These are phyloP conservation scores for Melipona quadrifasciata DNA, from an alignment of 1,140 invertebrate species.

Conservation along the genomic window DNA sequence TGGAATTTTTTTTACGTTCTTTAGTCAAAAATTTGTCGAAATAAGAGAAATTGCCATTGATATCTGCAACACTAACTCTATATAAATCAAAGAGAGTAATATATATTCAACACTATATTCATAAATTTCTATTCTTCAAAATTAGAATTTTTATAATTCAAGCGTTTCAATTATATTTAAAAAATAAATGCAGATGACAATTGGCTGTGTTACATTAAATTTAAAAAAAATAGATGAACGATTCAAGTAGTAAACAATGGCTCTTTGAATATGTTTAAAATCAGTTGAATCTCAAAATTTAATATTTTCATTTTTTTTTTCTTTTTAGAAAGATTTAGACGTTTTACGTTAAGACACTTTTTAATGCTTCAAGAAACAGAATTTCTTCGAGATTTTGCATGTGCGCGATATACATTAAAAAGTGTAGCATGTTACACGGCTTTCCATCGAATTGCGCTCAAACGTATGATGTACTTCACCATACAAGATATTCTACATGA, in stretches of 20 bases:
- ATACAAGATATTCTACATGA: slow-evolving; percentile 27
- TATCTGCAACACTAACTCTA: not conserved
- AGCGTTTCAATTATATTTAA: too few species aligned
- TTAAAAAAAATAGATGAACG: not conserved
- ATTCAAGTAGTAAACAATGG: not conserved
- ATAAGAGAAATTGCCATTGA: not conserved
- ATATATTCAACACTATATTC: too few species aligned
- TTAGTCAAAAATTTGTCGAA: not conserved
- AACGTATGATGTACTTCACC: slow-evolving; percentile 38
- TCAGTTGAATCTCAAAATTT: not conserved
- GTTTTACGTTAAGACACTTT: not conserved
- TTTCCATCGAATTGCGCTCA: slow-evolving; percentile 56
- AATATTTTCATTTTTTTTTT: not conserved
- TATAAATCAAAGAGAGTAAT: too few species aligned
- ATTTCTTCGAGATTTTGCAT: slow-evolving; percentile 39
- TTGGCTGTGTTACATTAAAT: not conserved
- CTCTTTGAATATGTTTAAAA: not conserved
- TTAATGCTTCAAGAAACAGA: slow-evolving; percentile 19
- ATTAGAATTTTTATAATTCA: too few species aligned
- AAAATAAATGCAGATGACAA: not conserved
- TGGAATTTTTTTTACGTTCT: not conserved
- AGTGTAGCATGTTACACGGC: slow-evolving; percentile 8
- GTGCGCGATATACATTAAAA: slow-evolving; percentile 18
- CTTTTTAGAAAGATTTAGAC: not conserved
- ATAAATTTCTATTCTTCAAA: too few species aligned